Evolutionary conservation across 2,888 invertebrate species (phyloP), one percentile per base, ranked within the genome.

Genomic region (Sepioteuthis lessoniana): DNA sequence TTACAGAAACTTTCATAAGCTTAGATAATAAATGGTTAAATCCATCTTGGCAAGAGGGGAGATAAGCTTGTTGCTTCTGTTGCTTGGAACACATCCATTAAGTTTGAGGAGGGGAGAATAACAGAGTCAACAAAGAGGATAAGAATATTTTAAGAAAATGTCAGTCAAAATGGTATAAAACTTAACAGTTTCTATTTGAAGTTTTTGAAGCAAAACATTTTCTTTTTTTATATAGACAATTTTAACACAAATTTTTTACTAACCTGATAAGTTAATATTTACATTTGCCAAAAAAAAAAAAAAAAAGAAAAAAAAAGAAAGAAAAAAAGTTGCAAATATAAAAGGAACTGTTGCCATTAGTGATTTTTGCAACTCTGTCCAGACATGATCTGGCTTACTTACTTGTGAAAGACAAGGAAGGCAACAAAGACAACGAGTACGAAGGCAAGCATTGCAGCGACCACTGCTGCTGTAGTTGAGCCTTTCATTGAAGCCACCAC

Each of bases 341-440:
- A 91, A 37, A 37, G 5, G 42, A 42, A 91, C 37, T 35, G 42
- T 55, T 0, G 21, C 25, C 31, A 13, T 38, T 35, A 94, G 28
- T 55, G 42, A 93, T 46, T 46, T 55, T 0, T 93, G n/a, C 31
- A 31, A 60, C 31, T 60, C 60, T 60, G 60, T 1, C 60, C 28
- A 60, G 47, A 47, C 47, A 47, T 42, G n/a, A 90, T 35, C 35
- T 50, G 60, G 37, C 93, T 3, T 46, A 94, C 95, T 94, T 95
- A 96, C 96, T 95, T 96, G 94, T 95, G 95, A 31, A 95, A 60
- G 38, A 96, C 94, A 35, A 96, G 37, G 16, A 95, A 92, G 35
- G 95, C 91, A n/a, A 95, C 50, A 21, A 95, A 76, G 55, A 95
- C 42, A 25, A 95, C 90, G 37, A 95, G 94, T 31, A 95, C 94